Percentiles rank a stretch among this genome's conserved stretches.
These are phyloP conservation scores for Erithacus rubecula DNA, from an alignment of 2,797 vertebrate genomes.

Conservation along the genomic window DNA sequence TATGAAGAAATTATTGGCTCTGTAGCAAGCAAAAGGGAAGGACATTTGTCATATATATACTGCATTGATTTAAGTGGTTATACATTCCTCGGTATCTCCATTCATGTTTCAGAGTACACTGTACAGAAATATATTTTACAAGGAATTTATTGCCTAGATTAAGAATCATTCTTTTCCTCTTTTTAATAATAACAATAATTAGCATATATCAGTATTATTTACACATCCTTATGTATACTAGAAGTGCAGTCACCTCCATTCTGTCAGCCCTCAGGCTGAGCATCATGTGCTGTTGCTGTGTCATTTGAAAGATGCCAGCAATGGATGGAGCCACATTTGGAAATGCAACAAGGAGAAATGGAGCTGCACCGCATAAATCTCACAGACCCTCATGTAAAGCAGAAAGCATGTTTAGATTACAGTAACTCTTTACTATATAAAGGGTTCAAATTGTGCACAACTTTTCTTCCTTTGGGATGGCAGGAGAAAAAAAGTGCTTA, in stretches of 20 bases:
- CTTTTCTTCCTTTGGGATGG: neutral
- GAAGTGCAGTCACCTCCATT: neutral
- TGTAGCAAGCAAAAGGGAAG: neutral
- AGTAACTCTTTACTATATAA: neutral
- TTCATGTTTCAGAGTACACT: neutral
- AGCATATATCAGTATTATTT: neutral
- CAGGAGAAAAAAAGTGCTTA: neutral
- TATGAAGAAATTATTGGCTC: neutral
- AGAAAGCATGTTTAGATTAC: neutral
- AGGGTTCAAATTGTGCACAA: neutral
- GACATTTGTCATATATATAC: neutral
- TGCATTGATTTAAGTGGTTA: neutral
- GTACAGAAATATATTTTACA: neutral
- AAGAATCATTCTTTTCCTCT: neutral
- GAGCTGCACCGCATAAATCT: neutral
- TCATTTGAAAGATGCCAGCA: neutral
- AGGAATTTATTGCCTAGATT: neutral
- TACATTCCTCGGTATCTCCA: neutral
- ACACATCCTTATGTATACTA: neutral
- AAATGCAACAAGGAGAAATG: neutral
- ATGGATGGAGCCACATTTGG: neutral
- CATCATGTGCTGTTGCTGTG: accelerated
- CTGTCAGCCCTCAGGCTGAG: neutral
- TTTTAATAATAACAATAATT: neutral
- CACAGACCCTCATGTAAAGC: neutral